Conservation (phyloP, 1,140 invertebrate genomes). For the Macrosteles quadrilineatus region DNA sequence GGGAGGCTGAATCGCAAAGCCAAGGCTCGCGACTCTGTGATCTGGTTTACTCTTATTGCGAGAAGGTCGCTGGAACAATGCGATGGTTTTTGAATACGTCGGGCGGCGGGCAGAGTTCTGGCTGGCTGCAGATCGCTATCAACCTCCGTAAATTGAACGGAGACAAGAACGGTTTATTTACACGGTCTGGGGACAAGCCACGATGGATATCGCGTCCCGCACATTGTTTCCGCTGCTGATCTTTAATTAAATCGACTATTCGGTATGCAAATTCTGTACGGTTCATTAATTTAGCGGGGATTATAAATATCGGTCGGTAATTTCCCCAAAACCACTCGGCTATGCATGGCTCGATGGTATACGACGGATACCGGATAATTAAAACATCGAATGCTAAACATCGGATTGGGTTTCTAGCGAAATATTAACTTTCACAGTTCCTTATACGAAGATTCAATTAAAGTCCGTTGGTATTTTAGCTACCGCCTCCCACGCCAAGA, state of each 20-base stretch:
- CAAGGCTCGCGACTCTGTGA: no score
- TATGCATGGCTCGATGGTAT: constrained; percentile 1
- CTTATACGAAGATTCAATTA: constrained; percentile 8
- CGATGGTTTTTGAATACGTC: constrained; percentile 6
- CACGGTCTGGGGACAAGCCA: neutral
- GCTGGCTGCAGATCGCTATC: constrained; percentile 23
- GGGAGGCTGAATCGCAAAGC: no score
- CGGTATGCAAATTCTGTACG: constrained; percentile 13
- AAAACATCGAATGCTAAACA: constrained; percentile 20
- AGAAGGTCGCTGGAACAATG: no score
- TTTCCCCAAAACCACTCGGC: constrained; percentile 15
- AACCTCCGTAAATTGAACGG: constrained; percentile 22
- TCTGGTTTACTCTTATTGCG: no score
- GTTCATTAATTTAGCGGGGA: constrained; percentile 13
- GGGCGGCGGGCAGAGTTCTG: neutral
- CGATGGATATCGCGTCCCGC: constrained; percentile 14
- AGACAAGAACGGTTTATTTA: constrained; percentile 30
- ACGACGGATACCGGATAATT: constrained; percentile 3
- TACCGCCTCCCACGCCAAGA: no score
- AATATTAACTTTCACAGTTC: constrained; percentile 16
- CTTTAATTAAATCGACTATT: constrained; percentile 25
- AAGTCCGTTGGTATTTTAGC: neutral
- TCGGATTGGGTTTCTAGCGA: neutral
- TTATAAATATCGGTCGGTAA: constrained; percentile 14
- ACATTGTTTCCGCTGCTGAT: constrained; percentile 14